phyloP scores from a whole-genome alignment of 2,888 invertebrate species.

The Lamellibrachia columna region DNA sequence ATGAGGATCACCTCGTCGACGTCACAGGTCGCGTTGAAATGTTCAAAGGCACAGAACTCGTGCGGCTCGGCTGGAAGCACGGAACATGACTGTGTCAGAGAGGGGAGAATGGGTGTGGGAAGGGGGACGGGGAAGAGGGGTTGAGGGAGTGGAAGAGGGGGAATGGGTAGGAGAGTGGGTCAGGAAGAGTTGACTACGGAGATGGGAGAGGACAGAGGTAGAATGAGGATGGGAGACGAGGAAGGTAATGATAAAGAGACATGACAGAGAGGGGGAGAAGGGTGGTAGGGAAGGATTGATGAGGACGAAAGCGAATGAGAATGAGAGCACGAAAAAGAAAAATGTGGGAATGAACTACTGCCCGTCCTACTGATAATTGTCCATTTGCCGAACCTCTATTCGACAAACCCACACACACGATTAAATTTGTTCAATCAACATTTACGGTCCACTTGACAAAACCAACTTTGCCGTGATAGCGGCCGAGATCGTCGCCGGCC shows the following conservation, averaged over 20 bases:
- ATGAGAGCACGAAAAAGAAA: background rate
- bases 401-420: background rate
- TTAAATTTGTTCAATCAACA: background rate
- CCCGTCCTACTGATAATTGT: background rate
- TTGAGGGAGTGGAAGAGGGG: background rate
- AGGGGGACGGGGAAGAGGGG: background rate
- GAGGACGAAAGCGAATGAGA: no score
- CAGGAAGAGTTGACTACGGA: no score
- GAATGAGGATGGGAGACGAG: background rate
- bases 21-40: conserved; percentile 29
- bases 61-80: conserved; percentile 24
- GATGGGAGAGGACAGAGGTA: background rate
- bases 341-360: background rate
- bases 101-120: background rate
- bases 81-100: background rate
- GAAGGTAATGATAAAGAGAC: no score
- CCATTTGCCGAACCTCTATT: background rate
- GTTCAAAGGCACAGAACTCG: conserved; percentile 31
- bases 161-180: background rate
- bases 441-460: background rate
- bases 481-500: background rate
- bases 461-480: background rate
- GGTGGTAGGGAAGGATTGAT: no score
- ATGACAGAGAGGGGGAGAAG: no score
- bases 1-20: conserved; percentile 30